phyloP scores from a whole-genome alignment of 2,888 invertebrate species.

The Dicycla oo region DNA sequence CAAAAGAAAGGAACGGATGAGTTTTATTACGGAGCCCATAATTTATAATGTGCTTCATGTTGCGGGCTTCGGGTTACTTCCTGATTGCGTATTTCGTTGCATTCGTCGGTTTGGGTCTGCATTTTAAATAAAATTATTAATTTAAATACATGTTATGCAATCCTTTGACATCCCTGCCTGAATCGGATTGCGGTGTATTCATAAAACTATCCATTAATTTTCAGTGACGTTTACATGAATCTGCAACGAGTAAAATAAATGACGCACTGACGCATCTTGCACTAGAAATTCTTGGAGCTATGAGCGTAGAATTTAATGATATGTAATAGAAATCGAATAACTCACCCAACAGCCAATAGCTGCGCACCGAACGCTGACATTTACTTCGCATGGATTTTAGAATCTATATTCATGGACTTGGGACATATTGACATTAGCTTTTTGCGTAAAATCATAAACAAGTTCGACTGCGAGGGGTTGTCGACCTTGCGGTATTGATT shows the following conservation, averaged over 20 bases:
- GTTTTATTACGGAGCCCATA: conserved; percentile 78
- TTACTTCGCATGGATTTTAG: conserved; percentile 31
- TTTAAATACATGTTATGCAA: background rate
- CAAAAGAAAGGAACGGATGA: conserved; percentile 78
- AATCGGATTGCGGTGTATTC: background rate
- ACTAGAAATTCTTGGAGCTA: conserved; percentile 35
- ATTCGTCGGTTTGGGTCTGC: conserved; percentile 36
- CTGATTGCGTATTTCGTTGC: conserved; percentile 69
- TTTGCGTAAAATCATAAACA: conserved; percentile 55
- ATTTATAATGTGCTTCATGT: conserved; percentile 73
- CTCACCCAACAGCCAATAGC: conserved; percentile 17
- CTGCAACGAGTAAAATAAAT: conserved; percentile 24
- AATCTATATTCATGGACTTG: conserved; percentile 48
- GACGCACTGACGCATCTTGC: conserved; percentile 16
- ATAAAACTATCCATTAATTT: background rate
- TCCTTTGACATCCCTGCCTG: background rate
- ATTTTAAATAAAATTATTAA: conserved; percentile 19
- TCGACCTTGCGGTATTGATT: conserved; percentile 62
- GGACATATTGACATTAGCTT: conserved; percentile 36
- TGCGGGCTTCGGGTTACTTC: conserved; percentile 77
- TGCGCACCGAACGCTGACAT: conserved; percentile 37
- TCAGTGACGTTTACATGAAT: conserved; percentile 15
- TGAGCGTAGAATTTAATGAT: conserved; percentile 53
- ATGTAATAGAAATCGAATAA: conserved; percentile 48
- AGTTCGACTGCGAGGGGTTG: conserved; percentile 54